Base-by-base conservation (phyloP, 2,888 invertebrate genomes). In the Anorthoa munda region DNA sequence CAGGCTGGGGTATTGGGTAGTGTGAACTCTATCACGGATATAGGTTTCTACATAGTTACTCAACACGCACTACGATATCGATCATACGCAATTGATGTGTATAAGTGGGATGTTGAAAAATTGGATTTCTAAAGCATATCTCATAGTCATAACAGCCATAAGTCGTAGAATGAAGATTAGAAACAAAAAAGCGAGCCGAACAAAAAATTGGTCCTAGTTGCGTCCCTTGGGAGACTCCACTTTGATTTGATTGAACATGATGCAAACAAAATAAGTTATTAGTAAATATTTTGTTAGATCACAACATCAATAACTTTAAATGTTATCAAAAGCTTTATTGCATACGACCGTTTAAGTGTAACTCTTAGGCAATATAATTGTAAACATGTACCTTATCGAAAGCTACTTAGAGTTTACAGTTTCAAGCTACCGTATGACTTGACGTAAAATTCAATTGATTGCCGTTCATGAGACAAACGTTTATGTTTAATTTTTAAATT, bases 401-500 rank as follows among this genome's bases (percentile, higher is more conserved):
- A 21, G 67, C 63, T 51, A 13, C 51, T 39, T 45, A 39, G 39
- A 60, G 45, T 78, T 70, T 56, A 83, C 66, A 77, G 78, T 50
- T 81, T 23, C 13, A 67, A 50, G 45, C 50, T 56, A 68, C 55
- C 26, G 72, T 61, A 68, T 26, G 23, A 67, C 3, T 21, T 74
- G 78, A 78, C 59, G 69, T 69, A 51, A 51, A 63, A 59, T 73
- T 64, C 46, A 60, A 64, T 74, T 67, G 59, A 78, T 78, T 82
- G 55, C 63, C 64, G 59, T 70, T 74, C 67, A 77, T 77, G 72
- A 71, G 83, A 80, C 60, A 61, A 59, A 26, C 70, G 67, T 78
- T 77, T 74, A 70, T 74, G 72, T 68, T 80, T 76, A 63, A 75
- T 80, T 83, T 72, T 81, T 78, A 68, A 81, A 85, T 75, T 76